Evolutionary conservation across 2,888 invertebrate genomes (phyloP), one percentile per base, ranked within the genome.

Genomic region (Pemphredon lugubris): DNA sequence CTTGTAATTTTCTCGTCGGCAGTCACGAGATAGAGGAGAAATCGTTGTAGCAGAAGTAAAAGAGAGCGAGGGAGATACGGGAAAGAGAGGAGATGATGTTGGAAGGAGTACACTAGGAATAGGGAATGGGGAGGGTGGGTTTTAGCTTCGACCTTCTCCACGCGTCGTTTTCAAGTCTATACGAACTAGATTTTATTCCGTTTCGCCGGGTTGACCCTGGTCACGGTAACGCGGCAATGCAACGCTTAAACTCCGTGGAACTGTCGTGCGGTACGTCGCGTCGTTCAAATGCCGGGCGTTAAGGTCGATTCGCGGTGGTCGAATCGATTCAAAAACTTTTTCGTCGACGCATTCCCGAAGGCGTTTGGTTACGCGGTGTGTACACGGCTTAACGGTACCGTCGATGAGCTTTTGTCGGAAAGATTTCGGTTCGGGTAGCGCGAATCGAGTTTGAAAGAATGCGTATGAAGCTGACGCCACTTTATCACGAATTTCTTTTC

Each of bases 1-100:
- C 57, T 65, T 67, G 68, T 77, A 80, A 80, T 77, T 79, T 79
- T 77, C 79, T 67, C 75, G 79, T 64, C 60, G 79, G 45, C 70
- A 67, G 70, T 58, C 67, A 45, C 20, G 51, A 55, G 51, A 69
- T 11, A 42, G 39, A 23, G 44, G 13, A 32, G 47, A 14, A 26
- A 18, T 9, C 2, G 45, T 45, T 4, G 20, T 11, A 34, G 34
- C 26, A n/a, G 9, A n/a, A 26, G 16, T 14, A 23, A 16, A 18
- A 39, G 21, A 13, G 26, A 39, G 11, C 32, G 26, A 40, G 21
- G 13, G 42, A 50, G 42, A 30, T 30, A 16, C 26, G 5, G n/a
- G 34, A 7, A 18, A 48, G 16, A 6, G 40, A 40, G 16, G 34
- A 34, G 34, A 34, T n/a, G 23, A 23, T 45, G 26, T 11, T 4